phyloP scores from a whole-genome alignment of 2,113 vertebrate species.

The Mormyrus iriodes region DNA sequence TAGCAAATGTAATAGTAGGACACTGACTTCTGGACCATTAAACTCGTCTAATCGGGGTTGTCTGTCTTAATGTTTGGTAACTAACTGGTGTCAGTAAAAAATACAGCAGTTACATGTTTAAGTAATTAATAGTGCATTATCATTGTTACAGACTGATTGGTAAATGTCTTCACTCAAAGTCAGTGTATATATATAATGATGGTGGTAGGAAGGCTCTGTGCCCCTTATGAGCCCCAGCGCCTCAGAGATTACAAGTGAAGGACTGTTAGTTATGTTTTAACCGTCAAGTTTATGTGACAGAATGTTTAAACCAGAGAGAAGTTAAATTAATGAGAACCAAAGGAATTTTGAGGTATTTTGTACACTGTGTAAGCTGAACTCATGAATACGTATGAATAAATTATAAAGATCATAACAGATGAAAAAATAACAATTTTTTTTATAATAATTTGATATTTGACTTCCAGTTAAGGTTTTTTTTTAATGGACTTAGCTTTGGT shows the following conservation, averaged over 20 bases:
- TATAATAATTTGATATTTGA: background rate
- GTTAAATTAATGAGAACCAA: background rate
- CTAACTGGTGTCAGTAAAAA: background rate
- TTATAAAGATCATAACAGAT: background rate
- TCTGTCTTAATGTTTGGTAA: background rate
- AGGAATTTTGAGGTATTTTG: background rate
- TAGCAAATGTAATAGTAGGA: too few relatives aligned
- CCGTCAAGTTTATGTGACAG: background rate
- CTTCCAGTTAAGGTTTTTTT: background rate
- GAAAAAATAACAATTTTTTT: background rate
- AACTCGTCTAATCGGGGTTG: background rate
- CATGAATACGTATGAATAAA: background rate
- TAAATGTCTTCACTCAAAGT: background rate
- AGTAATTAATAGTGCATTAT: background rate
- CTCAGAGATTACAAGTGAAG: too few relatives aligned
- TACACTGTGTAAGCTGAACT: background rate
- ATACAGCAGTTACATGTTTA: background rate
- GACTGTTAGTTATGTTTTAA: background rate
- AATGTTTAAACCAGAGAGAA: background rate
- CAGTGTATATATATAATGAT: background rate
- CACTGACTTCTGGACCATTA: background rate
- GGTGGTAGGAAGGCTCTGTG: background rate
- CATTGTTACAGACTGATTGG: background rate
- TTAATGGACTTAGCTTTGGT: background rate
- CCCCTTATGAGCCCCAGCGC: too few relatives aligned